A percentile compares a stretch with the other conserved stretches of the same genome.
phyloP scores from a whole-genome alignment of 1,140 invertebrate species.

The Ylistrum balloti region DNA sequence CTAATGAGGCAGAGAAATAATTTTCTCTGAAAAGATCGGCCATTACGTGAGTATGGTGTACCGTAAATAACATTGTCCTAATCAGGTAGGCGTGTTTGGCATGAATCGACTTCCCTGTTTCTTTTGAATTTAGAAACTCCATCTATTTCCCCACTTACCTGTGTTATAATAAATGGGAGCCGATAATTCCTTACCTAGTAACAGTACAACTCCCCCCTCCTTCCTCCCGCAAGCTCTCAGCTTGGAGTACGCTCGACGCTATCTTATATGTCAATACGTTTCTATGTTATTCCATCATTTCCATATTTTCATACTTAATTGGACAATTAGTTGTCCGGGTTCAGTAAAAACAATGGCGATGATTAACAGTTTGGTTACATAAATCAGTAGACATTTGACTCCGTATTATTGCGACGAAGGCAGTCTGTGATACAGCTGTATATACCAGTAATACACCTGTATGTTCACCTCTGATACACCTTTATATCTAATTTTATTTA shows the following conservation, averaged over 20 bases:
- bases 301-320: no score
- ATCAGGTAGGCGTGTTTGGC: neutral
- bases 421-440: no score
- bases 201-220: neutral
- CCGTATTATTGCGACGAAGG: no score
- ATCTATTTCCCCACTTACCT: constrained; percentile 2
- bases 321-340: neutral
- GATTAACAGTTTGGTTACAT: no score
- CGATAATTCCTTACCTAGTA: neutral
- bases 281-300: neutral
- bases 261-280: neutral
- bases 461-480: no score
- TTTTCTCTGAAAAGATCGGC: neutral
- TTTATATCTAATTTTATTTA: no score
- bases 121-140: constrained; percentile 35
- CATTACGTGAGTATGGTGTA: neutral
- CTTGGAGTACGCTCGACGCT: neutral
- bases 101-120: neutral
- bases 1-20: neutral
- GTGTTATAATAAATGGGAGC: neutral
- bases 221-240: no score
- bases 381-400: no score
- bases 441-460: no score
- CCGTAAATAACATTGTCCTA: neutral
- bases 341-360: no score